Evolutionary conservation across 2,113 vertebrate species (phyloP).

Genomic region (Oreocharis arfaki): DNA sequence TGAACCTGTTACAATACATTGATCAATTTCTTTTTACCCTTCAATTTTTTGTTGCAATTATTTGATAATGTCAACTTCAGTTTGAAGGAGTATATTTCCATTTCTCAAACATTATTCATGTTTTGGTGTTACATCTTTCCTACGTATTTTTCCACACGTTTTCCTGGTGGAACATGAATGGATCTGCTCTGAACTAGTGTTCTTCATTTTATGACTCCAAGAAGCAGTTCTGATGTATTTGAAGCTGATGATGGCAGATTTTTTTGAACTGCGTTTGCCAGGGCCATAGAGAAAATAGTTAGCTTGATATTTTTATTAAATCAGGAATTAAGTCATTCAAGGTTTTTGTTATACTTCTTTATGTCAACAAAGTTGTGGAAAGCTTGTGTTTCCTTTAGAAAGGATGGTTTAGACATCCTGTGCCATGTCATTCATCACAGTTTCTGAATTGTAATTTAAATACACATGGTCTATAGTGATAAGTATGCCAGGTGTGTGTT

Average conservation of each 20-base stretch:
- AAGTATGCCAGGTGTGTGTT: not conserved
- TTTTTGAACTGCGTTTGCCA: not conserved
- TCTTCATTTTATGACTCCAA: not conserved
- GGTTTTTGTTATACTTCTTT: not conserved
- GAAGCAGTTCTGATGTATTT: not conserved
- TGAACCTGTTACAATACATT: not conserved
- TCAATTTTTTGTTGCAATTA: not conserved
- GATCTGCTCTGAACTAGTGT: not conserved
- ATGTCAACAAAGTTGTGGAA: not conserved
- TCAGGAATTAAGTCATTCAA: not conserved
- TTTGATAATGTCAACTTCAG: not conserved
- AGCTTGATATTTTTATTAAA: not conserved
- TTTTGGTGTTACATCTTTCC: not conserved
- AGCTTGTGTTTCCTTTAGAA: not conserved
- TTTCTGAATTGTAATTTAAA: not conserved
- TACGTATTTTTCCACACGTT: rapidly evolving
- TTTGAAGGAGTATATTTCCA: not conserved
- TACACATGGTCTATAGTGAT: not conserved
- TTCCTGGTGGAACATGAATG: not conserved
- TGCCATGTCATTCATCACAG: not conserved
- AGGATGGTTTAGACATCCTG: not conserved
- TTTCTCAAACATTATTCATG: not conserved
- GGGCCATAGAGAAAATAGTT: not conserved
- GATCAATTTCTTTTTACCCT: not conserved
- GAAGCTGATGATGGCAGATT: not conserved